These are phyloP conservation scores for Belonocnema kinseyi DNA, from an alignment of 1,140 invertebrate species.

Conservation along the genomic window DNA sequence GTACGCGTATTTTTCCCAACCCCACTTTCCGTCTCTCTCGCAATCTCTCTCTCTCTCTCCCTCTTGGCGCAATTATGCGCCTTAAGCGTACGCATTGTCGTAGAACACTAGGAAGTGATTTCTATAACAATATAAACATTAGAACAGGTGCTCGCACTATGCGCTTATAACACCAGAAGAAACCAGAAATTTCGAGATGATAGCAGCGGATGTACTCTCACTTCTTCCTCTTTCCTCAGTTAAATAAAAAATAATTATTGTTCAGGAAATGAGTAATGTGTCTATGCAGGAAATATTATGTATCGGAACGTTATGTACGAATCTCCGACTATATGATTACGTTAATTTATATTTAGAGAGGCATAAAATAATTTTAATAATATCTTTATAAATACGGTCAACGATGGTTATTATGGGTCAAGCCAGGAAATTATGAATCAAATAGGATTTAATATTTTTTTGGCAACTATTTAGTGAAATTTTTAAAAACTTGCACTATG, in stretches of 20 bases:
- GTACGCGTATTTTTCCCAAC: constrained; percentile 17
- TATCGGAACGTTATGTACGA: background rate
- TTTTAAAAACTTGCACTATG: too few relatives aligned
- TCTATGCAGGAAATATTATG: constrained; percentile 4
- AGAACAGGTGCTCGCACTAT: background rate
- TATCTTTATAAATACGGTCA: too few relatives aligned
- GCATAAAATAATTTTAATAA: background rate
- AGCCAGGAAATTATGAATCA: too few relatives aligned
- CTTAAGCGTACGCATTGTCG: constrained; percentile 10
- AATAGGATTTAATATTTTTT: too few relatives aligned
- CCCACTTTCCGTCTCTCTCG: constrained; percentile 7
- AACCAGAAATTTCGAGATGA: background rate
- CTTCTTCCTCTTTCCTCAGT: constrained; percentile 2
- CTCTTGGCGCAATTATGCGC: constrained; percentile 10
- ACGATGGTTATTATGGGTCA: too few relatives aligned
- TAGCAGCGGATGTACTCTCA: background rate
- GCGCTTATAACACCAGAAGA: background rate
- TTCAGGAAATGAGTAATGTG: constrained; percentile 1
- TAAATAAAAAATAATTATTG: background rate
- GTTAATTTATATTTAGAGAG: background rate
- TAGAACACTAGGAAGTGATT: constrained; percentile 33
- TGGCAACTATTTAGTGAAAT: too few relatives aligned
- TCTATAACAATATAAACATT: constrained; percentile 10
- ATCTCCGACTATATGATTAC: background rate
- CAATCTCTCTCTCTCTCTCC: background rate